A percentile compares a stretch with the other conserved stretches of the same genome.
phyloP scores from a whole-genome alignment of 2,797 vertebrate genomes.

The Tiaroga cobitis region DNA sequence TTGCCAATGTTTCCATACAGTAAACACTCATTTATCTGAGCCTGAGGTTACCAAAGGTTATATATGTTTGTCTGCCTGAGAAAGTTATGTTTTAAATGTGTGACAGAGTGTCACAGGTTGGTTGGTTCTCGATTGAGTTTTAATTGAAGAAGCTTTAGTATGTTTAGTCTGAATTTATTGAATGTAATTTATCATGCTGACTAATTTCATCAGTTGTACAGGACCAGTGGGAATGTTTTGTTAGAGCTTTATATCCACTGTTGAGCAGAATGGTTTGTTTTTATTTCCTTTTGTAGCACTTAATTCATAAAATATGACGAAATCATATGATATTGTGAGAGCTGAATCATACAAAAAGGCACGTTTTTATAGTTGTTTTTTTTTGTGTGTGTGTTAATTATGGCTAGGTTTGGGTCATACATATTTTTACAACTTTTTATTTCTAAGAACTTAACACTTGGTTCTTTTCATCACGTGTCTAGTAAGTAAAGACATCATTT shows the following conservation, averaged over 20 bases:
- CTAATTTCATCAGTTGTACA: not conserved
- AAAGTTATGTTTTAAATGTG: not conserved
- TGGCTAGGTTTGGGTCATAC: not conserved
- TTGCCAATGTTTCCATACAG: slow-evolving; percentile 11
- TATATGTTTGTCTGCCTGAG: not conserved
- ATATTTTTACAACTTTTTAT: not conserved
- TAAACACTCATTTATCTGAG: slow-evolving; percentile 36
- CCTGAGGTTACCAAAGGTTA: slow-evolving; percentile 19
- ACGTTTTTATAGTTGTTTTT: not conserved
- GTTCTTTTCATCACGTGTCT: not conserved
- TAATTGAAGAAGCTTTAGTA: not conserved
- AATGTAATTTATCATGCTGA: not conserved
- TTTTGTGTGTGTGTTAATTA: not conserved
- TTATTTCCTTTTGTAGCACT: not conserved
- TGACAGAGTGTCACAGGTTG: not conserved
- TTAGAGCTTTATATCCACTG: not conserved
- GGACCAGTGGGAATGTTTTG: not conserved
- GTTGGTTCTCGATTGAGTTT: not conserved
- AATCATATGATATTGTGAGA: no score
- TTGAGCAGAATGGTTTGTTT: not conserved
- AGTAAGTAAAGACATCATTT: slow-evolving; percentile 44
- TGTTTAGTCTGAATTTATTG: not conserved
- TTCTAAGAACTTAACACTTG: not conserved
- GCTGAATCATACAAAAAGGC: not conserved
- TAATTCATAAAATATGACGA: no score